phyloP scores from a whole-genome alignment of 2,888 invertebrate genomes.

The Eilema caniola region DNA sequence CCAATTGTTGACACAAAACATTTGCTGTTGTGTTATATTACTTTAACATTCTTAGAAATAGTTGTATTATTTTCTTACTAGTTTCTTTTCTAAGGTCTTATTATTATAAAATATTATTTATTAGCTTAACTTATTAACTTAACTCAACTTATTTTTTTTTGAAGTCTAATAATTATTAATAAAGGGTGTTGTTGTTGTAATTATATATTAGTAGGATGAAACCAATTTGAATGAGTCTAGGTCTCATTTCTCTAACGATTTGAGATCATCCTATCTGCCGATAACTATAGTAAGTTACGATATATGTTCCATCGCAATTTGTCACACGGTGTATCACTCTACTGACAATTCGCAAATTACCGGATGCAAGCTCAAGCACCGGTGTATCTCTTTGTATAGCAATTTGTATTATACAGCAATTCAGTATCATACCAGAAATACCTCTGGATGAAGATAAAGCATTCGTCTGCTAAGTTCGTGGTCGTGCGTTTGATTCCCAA shows the following conservation, averaged over 20 bases:
- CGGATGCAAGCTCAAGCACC: constrained; percentile 54
- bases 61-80: neutral
- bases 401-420: constrained; percentile 8
- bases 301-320: neutral
- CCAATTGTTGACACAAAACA: constrained; percentile 11
- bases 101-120: no score
- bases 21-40: constrained; percentile 2
- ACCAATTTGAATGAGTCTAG: no score
- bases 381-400: constrained; percentile 28
- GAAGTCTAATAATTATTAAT: no score
- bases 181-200: no score
- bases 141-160: no score
- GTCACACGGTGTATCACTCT: constrained; percentile 19
- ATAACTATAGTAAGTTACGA: neutral
- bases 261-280: no score
- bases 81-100: no score
- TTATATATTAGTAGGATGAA: no score
- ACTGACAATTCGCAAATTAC: constrained; percentile 62
- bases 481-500: neutral
- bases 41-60: constrained; percentile 4
- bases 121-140: no score
- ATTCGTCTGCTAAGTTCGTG: neutral
- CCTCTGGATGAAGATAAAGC: neutral
- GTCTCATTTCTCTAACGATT: no score
- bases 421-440: neutral